Conservation (phyloP, 2,888 invertebrate genomes). For the Eucriotettix oculatus region DNA sequence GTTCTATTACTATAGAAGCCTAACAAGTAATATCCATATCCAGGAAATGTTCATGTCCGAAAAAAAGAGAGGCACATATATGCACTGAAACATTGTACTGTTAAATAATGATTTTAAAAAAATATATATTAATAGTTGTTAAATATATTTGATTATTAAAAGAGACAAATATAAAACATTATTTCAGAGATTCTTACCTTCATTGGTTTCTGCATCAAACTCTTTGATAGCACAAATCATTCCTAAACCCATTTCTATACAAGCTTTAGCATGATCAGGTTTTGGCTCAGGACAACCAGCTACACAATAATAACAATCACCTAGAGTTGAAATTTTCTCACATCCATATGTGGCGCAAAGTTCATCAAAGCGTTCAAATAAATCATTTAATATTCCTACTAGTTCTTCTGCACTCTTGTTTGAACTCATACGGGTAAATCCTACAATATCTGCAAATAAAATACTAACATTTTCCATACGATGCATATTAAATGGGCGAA, state of each 20-base stretch:
- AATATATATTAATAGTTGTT: too few species aligned
- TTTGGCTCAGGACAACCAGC: slow-evolving; percentile 90
- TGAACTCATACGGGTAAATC: slow-evolving; percentile 93
- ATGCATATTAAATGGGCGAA: slow-evolving; percentile 93
- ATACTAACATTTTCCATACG: slow-evolving; percentile 93
- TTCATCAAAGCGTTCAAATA: slow-evolving; percentile 89
- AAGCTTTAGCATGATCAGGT: slow-evolving; percentile 83
- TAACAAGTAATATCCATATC: too few species aligned
- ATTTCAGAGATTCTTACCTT: slow-evolving; percentile 36
- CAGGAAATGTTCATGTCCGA: too few species aligned
- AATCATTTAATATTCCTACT: slow-evolving; percentile 85
- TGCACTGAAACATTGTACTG: too few species aligned
- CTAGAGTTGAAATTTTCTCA: slow-evolving; percentile 92
- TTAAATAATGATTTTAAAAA: too few species aligned
- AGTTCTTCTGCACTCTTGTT: slow-evolving; percentile 92
- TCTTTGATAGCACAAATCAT: slow-evolving; percentile 88
- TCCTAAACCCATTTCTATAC: slow-evolving; percentile 91
- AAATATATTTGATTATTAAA: too few species aligned
- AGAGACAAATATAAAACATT: too few species aligned
- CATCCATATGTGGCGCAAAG: slow-evolving; percentile 77
- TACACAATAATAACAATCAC: slow-evolving; percentile 88
- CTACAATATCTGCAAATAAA: slow-evolving; percentile 93
- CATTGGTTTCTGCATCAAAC: slow-evolving; percentile 80
- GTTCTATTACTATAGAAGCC: too few species aligned
- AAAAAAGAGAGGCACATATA: too few species aligned